Conservation (phyloP, 2,797 vertebrate species). For the Phrynocephalus forsythii region DNA sequence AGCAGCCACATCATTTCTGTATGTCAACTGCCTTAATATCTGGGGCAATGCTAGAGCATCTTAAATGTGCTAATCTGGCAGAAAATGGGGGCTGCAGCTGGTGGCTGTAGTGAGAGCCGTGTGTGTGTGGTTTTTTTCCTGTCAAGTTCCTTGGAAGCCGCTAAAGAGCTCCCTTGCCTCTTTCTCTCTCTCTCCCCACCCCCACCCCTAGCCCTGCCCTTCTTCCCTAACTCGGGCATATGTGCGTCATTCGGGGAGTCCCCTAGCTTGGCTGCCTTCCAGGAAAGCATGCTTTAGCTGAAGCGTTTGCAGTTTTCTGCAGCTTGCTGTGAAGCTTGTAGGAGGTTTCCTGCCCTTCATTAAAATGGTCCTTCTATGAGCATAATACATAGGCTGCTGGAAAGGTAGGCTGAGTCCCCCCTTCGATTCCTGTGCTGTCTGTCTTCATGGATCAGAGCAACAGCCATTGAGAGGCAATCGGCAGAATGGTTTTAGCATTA, state of each 20-base stretch:
- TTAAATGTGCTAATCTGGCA: not conserved
- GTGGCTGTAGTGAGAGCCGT: not conserved
- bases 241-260: slow-evolving; percentile 33
- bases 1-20: not conserved
- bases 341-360: too few species aligned
- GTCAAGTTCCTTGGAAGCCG: not conserved
- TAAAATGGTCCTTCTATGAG: not conserved
- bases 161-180: not conserved
- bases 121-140: not conserved
- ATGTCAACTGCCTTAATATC: not conserved
- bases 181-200: not conserved
- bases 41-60: not conserved
- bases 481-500: too few species aligned
- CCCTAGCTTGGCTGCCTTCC: slow-evolving; percentile 32
- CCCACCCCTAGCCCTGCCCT: not conserved
- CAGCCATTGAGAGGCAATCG: not conserved
- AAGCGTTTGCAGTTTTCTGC: not conserved
- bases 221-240: not conserved
- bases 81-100: not conserved
- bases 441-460: not conserved
- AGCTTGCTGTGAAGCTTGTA: not conserved
- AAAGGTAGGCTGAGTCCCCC: not conserved
- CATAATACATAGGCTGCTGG: too few species aligned
- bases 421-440: not conserved
- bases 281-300: not conserved